Conservation (phyloP, 2,113 vertebrate genomes). For the Mesembrinibis cayennensis region DNA sequence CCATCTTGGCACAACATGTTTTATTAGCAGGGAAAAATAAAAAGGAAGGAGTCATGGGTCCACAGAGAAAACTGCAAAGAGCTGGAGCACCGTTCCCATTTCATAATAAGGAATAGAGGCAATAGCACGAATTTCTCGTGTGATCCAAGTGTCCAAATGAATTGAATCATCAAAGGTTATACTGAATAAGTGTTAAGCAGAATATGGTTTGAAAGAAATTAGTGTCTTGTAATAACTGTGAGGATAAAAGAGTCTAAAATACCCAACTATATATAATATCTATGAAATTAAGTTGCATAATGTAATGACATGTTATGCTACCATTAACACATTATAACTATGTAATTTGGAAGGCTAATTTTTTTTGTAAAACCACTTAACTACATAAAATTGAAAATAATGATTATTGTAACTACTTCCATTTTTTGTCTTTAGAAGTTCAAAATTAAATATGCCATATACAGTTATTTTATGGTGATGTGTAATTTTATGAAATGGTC, state of each 20-base stretch:
- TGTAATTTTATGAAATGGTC: slow-evolving; percentile 77
- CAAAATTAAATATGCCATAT: slow-evolving; percentile 78
- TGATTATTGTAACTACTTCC: slow-evolving; percentile 80
- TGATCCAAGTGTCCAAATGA: slow-evolving; percentile 39
- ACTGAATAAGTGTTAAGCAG: slow-evolving; percentile 71
- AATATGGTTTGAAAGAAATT: slow-evolving; percentile 72
- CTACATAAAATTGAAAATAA: slow-evolving; percentile 84
- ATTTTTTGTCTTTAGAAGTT: slow-evolving; percentile 77
- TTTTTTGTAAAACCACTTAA: slow-evolving; percentile 82
- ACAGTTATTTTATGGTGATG: slow-evolving; percentile 76
- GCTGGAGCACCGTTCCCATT: neutral
- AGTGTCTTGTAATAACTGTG: slow-evolving; percentile 75
- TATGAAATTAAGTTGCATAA: slow-evolving; percentile 79
- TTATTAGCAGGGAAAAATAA: neutral
- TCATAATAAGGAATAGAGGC: neutral
- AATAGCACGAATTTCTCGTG: neutral
- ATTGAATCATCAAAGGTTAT: slow-evolving; percentile 67
- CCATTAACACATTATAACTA: slow-evolving; percentile 80
- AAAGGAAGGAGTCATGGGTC: neutral
- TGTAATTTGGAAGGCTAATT: slow-evolving; percentile 80
- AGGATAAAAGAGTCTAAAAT: slow-evolving; percentile 76
- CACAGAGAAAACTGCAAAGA: neutral
- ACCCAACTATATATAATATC: slow-evolving; percentile 76
- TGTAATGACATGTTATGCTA: slow-evolving; percentile 82
- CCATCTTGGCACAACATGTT: neutral